These are phyloP conservation scores for Ophraella communa DNA, from an alignment of 2,888 invertebrate species.

Conservation along the genomic window DNA sequence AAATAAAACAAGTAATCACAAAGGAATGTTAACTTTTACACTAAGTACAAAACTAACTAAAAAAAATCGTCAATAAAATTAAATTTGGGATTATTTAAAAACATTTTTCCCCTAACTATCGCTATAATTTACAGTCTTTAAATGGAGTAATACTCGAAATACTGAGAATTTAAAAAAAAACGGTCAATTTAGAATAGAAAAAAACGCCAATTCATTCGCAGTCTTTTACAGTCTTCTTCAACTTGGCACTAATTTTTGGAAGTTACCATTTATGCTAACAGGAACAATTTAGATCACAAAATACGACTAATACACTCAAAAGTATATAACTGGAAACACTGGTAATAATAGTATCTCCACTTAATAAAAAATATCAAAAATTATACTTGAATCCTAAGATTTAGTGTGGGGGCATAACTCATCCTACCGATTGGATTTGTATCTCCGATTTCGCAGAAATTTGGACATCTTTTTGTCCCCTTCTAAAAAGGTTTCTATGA, in stretches of 20 bases:
- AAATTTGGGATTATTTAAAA: background rate
- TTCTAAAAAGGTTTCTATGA: no score
- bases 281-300: slow-evolving; percentile 40
- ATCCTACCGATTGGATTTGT: no score
- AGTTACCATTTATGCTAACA: slow-evolving; percentile 31
- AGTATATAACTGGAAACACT: slow-evolving; percentile 4
- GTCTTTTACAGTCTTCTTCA: slow-evolving; percentile 42
- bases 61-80: background rate
- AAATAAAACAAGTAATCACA: slow-evolving; percentile 4
- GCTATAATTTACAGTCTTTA: slow-evolving; percentile 20
- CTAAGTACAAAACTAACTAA: slow-evolving; percentile 23
- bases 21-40: slow-evolving; percentile 22
- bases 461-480: no score
- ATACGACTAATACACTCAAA: background rate
- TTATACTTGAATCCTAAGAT: no score
- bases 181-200: slow-evolving; percentile 8
- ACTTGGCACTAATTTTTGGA: slow-evolving; percentile 42
- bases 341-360: background rate
- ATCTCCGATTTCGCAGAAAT: no score
- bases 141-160: slow-evolving; percentile 15
- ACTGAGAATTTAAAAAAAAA: slow-evolving; percentile 5
- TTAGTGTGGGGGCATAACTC: no score
- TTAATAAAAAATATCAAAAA: background rate
- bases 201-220: slow-evolving; percentile 31
- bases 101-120: background rate